phyloP scores from a whole-genome alignment of 2,888 invertebrate genomes.

The Andrena minutula region DNA sequence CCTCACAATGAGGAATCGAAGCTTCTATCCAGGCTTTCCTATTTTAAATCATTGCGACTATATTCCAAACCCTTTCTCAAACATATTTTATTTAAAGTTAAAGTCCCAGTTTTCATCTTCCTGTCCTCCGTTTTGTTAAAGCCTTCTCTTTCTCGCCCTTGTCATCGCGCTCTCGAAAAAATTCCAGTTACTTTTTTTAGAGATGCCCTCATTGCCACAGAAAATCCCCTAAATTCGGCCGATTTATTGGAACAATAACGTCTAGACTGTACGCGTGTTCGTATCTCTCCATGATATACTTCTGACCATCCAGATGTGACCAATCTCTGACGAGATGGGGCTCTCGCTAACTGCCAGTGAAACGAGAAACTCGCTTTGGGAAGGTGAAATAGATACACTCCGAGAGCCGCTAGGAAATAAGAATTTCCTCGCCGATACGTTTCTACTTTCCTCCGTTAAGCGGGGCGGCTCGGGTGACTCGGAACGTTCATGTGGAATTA shows the following conservation, averaged over 20 bases:
- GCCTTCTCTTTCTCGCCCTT: not conserved
- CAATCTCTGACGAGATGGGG: constrained; percentile 35
- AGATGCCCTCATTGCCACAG: not conserved
- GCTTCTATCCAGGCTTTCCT: not conserved
- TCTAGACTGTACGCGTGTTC: constrained; percentile 26
- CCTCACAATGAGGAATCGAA: constrained; percentile 2
- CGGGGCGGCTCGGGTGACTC: not conserved
- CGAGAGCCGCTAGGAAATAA: not conserved
- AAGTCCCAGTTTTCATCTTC: not conserved
- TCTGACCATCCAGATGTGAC: constrained; percentile 42
- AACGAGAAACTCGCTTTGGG: constrained; percentile 1
- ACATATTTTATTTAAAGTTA: not conserved
- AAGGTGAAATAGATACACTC: constrained; percentile 1
- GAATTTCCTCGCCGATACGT: not conserved
- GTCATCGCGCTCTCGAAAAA: constrained; percentile 11
- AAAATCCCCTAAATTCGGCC: constrained; percentile 39
- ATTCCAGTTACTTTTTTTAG: constrained; percentile 23
- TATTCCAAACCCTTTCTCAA: not conserved
- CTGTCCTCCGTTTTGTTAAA: not conserved
- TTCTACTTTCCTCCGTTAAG: not conserved
- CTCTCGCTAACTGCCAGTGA: constrained; percentile 26
- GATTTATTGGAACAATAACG: constrained; percentile 57
- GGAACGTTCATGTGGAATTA: not conserved
- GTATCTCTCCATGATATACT: constrained; percentile 35
- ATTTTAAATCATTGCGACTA: not conserved